Conservation (phyloP, 2,113 vertebrate genomes). For the Ammodytes dubius region DNA sequence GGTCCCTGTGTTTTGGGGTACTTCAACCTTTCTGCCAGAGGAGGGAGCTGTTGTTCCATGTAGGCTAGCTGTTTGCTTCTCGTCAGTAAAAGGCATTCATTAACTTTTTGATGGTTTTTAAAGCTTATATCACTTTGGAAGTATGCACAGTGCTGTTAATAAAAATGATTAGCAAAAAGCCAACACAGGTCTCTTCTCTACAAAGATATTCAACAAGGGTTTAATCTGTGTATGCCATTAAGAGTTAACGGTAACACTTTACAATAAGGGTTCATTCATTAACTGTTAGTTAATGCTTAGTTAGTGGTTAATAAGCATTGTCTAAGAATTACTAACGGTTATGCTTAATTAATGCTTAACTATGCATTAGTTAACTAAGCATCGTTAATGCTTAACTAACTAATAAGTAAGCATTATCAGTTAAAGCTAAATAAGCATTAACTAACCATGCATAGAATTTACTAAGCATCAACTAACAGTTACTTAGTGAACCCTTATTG, state of each 20-base stretch:
- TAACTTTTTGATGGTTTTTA: constrained; percentile 74
- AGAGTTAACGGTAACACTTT: background rate
- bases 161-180: constrained; percentile 71
- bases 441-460: too few relatives aligned
- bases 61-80: constrained; percentile 55
- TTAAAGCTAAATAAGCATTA: too few relatives aligned
- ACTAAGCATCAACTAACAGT: too few relatives aligned
- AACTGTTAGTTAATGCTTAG: too few relatives aligned
- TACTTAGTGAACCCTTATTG: too few relatives aligned
- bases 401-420: too few relatives aligned
- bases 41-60: constrained; percentile 75
- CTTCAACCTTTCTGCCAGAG: constrained; percentile 66
- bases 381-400: too few relatives aligned
- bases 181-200: constrained; percentile 1
- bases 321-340: too few relatives aligned
- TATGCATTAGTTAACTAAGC: too few relatives aligned
- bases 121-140: constrained; percentile 82
- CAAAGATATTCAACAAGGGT: background rate
- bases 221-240: background rate
- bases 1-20: constrained; percentile 14
- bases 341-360: too few relatives aligned
- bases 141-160: constrained; percentile 84
- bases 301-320: too few relatives aligned
- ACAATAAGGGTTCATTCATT: too few relatives aligned
- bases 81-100: constrained; percentile 69